phyloP scores from a whole-genome alignment of 1,140 invertebrate genomes.

The Diuraphis noxia region DNA sequence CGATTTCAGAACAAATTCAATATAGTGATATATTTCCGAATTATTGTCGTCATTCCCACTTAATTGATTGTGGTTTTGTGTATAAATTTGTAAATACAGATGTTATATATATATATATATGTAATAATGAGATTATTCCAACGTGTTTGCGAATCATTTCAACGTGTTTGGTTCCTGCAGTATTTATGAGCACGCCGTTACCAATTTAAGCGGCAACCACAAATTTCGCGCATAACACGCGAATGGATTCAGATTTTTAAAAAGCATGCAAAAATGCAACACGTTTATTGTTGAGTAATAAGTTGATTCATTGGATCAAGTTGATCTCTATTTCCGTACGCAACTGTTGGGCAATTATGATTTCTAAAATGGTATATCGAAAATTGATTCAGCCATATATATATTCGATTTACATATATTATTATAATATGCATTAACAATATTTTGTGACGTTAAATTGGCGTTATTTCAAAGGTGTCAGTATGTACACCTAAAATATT shows the following conservation, averaged over 20 bases:
- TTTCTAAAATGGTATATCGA: constrained; percentile 23
- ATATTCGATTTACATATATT: neutral
- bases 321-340: constrained; percentile 1
- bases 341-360: neutral
- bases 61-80: neutral
- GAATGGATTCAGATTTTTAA: neutral
- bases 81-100: neutral
- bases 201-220: neutral
- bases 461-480: neutral
- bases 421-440: neutral
- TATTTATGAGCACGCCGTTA: neutral
- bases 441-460: neutral
- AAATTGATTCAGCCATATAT: neutral
- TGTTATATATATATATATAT: neutral
- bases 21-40: neutral
- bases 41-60: neutral
- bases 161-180: neutral
- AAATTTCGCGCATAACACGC: neutral
- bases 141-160: neutral
- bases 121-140: neutral
- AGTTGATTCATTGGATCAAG: neutral
- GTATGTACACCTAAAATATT: neutral
- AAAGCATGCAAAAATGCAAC: neutral
- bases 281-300: neutral
- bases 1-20: neutral